Percentiles rank a stretch among this genome's conserved stretches.
These are phyloP conservation scores for Calcarius lapponicus DNA, from an alignment of 2,797 vertebrate genomes.

Conservation along the genomic window DNA sequence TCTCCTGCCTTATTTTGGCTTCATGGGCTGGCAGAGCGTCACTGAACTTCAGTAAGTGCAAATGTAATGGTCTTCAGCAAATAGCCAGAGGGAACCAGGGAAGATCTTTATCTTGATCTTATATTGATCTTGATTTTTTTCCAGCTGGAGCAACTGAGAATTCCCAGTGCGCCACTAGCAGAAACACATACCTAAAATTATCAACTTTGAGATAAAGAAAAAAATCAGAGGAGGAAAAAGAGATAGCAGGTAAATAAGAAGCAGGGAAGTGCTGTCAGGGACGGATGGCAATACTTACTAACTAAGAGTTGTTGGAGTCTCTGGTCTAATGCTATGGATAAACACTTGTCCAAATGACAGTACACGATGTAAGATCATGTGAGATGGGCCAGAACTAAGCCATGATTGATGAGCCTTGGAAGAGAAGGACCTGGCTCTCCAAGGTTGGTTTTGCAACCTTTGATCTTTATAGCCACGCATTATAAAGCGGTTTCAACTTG, in stretches of 20 bases:
- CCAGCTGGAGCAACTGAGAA: background rate
- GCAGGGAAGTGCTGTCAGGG: background rate
- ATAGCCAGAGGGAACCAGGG: background rate
- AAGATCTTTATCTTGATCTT: background rate
- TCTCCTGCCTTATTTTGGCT: background rate
- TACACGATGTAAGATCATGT: background rate
- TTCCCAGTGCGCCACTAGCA: background rate
- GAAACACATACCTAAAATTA: background rate
- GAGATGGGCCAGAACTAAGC: conserved; percentile 48
- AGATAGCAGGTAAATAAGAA: background rate
- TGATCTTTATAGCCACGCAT: conserved; percentile 62
- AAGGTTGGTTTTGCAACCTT: conserved; percentile 61
- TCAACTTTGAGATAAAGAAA: background rate
- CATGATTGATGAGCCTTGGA: conserved; percentile 55
- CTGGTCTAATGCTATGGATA: conserved; percentile 2
- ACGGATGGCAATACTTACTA: background rate
- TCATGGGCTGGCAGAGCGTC: background rate
- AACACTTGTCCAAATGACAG: conserved; percentile 41
- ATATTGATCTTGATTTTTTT: conserved; percentile 1
- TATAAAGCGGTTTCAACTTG: conserved; percentile 63
- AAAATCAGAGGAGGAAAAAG: background rate
- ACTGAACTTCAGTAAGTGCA: background rate
- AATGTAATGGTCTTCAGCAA: background rate
- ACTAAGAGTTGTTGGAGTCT: background rate
- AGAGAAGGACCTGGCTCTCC: conserved; percentile 42